A percentile compares a stretch with the other conserved stretches of the same genome.
These are phyloP conservation scores for Clavelina lepadiformis DNA, from an alignment of 23 tunicate genomes.

Conservation along the genomic window DNA sequence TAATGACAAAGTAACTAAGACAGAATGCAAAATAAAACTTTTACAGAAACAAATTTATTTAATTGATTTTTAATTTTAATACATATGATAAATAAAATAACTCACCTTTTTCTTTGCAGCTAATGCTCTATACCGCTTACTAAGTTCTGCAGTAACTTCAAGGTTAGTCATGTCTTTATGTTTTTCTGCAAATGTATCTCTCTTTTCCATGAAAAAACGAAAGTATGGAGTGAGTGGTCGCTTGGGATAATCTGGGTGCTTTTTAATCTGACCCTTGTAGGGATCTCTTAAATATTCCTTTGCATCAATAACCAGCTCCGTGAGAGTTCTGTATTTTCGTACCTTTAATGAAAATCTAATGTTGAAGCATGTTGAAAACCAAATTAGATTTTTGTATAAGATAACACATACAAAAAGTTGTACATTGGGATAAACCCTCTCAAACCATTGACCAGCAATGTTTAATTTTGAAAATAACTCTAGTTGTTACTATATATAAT, in stretches of 20 bases:
- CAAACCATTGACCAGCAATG: background rate
- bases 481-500: background rate
- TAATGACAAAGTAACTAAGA: too few species aligned
- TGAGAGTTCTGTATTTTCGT: constrained; percentile 75
- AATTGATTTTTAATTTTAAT: too few species aligned
- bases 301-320: constrained; percentile 67
- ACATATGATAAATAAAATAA: too few species aligned
- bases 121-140: constrained; percentile 63
- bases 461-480: constrained; percentile 1
- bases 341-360: constrained; percentile 19
- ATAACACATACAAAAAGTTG: background rate
- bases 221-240: constrained; percentile 94
- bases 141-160: constrained; percentile 75
- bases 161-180: constrained; percentile 73
- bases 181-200: constrained; percentile 58
- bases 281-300: constrained; percentile 78
- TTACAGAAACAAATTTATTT: too few species aligned
- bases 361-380: background rate
- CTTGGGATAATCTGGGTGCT: constrained; percentile 95
- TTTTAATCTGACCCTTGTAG: constrained; percentile 85
- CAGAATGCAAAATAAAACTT: too few species aligned
- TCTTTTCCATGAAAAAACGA: constrained; percentile 70
- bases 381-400: background rate
- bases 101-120: constrained; percentile 54
- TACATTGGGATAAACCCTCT: too few species aligned